Evolutionary conservation across 2,888 invertebrate species (phyloP).

Genomic region (Lymantria monacha): DNA sequence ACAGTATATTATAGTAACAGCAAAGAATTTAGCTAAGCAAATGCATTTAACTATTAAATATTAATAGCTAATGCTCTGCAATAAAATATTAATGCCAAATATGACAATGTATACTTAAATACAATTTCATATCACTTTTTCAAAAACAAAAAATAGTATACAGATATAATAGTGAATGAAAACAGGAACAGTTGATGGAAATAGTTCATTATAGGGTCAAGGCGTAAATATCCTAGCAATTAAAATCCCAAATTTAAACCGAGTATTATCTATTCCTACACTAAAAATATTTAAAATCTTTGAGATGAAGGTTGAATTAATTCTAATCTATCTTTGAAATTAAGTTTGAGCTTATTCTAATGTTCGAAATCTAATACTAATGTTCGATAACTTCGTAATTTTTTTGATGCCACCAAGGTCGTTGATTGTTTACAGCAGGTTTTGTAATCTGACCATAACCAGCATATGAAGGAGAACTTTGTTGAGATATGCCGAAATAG

Average conservation of each 20-base stretch:
- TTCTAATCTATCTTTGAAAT: background rate
- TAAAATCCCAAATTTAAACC: background rate
- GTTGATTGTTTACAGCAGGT: slow-evolving; percentile 18
- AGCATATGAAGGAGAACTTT: slow-evolving; percentile 33
- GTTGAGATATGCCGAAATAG: slow-evolving; percentile 42
- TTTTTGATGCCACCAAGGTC: slow-evolving; percentile 49
- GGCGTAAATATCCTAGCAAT: too few relatives aligned
- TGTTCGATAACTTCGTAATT: slow-evolving; percentile 49
- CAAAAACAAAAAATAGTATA: background rate
- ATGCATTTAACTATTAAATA: slow-evolving; percentile 27
- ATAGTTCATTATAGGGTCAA: too few relatives aligned
- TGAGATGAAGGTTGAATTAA: background rate
- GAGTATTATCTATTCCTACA: background rate
- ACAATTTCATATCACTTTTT: slow-evolving; percentile 24
- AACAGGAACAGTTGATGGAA: too few relatives aligned
- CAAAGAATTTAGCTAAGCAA: background rate
- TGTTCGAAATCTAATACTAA: slow-evolving; percentile 9
- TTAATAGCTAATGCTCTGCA: slow-evolving; percentile 29
- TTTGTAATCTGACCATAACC: slow-evolving; percentile 13
- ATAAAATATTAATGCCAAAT: slow-evolving; percentile 13
- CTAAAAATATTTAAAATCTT: background rate
- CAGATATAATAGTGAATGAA: too few relatives aligned
- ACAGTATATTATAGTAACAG: background rate
- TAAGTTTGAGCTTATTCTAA: background rate
- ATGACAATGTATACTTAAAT: slow-evolving; percentile 32